Base-by-base conservation (phyloP, 2,888 invertebrate species). In the Epinotia nisella region DNA sequence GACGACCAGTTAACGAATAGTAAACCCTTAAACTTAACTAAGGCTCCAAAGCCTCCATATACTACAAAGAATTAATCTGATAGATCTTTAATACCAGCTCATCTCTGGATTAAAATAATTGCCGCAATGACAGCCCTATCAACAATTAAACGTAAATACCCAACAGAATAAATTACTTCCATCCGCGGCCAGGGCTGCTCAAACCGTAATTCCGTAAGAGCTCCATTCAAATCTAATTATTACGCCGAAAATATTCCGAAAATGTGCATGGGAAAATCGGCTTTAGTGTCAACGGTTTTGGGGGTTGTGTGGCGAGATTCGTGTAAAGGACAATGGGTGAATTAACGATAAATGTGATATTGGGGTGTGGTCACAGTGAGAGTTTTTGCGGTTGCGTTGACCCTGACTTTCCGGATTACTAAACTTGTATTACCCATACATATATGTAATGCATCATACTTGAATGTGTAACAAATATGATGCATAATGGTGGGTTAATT, bases 141-240 rank as follows among this genome's bases (percentile, higher is more conserved):
- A 39, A n/a, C 59, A 68, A 60, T 68, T 49, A 45, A 59, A 49
- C 11, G 19, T 59, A 19, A 60, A 69, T 69, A 60, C 41, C 17
- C 13, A n/a, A 21, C 35, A 29, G 21, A 56, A 59, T 7, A 17
- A 49, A 51, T 64, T 3, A n/a, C 17, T 45, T 24, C 0, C 17
- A 13, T 4, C 45, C 51, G 58, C 29, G 15, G 41, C 41, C 35
- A 70, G 61, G 56, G 70, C 17, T 70, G 29, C 21, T 45, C 61
- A 21, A 56, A 62, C 35, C 45, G 55, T 56, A 55, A 59, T 62
- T 62, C 41, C 56, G 45, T 70, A 62, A 56, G 55, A 70, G 56
- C 70, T 41, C 53, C n/a, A 29, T 55, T 41, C 41, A 29, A 70
- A 70, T 56, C 62, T 56, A 70, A 56, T 70, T 67, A 67, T 67